phyloP scores from a whole-genome alignment of 1,140 invertebrate species.

The Drosophila lacertosa region DNA sequence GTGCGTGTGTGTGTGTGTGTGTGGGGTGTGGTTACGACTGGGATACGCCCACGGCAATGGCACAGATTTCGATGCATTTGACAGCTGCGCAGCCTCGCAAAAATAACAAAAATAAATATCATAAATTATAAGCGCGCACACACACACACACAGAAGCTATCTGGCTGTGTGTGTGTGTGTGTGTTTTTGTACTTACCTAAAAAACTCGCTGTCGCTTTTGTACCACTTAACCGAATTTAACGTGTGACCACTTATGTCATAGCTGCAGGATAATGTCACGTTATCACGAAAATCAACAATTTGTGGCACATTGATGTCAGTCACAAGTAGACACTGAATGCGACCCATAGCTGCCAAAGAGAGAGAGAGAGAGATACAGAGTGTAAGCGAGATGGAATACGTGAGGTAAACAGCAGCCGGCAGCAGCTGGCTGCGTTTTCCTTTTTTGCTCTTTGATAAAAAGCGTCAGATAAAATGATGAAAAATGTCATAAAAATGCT shows the following conservation, averaged over 20 bases:
- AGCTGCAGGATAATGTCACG: slow-evolving; percentile 86
- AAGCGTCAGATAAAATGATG: slow-evolving; percentile 76
- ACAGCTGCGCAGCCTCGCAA: slow-evolving; percentile 63
- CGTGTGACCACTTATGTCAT: slow-evolving; percentile 86
- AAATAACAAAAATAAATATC: slow-evolving; percentile 69
- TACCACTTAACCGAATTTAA: slow-evolving; percentile 93
- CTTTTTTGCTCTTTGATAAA: too few relatives aligned
- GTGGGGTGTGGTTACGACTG: slow-evolving; percentile 14
- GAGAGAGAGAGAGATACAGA: slow-evolving; percentile 4
- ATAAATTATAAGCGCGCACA: slow-evolving; percentile 65
- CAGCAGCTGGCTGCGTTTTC: neutral
- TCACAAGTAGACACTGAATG: slow-evolving; percentile 80
- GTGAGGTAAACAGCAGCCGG: slow-evolving; percentile 14
- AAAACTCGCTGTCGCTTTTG: slow-evolving; percentile 90
- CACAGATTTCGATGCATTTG: slow-evolving; percentile 66
- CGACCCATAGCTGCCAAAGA: slow-evolving; percentile 60
- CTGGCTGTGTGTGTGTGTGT: neutral
- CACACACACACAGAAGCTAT: slow-evolving; percentile 8
- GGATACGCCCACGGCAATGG: slow-evolving; percentile 35
- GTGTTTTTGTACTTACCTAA: slow-evolving; percentile 85
- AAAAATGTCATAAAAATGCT: slow-evolving; percentile 70
- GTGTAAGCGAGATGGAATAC: slow-evolving; percentile 21
- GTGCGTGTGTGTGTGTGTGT: slow-evolving; percentile 3
- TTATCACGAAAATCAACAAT: slow-evolving; percentile 85
- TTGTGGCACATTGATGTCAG: slow-evolving; percentile 84